Base-by-base conservation (phyloP, 2,113 vertebrate species). In the Agelaius phoeniceus region DNA sequence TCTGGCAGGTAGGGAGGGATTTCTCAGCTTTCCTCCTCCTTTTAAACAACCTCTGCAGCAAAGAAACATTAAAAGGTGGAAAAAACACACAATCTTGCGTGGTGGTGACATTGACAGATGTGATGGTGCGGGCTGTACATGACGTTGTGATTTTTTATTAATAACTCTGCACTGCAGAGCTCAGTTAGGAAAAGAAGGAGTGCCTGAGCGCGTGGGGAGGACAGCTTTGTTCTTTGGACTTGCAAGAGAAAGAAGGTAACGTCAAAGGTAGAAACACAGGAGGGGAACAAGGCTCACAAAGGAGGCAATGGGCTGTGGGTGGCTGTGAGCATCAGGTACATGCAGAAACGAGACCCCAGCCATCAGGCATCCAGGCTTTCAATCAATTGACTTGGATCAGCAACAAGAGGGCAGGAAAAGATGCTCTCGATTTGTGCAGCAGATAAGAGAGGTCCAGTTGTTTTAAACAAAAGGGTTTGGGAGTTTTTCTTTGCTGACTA, bases 161-260 rank as follows among this genome's bases (percentile, higher is more conserved):
- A 95, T 92, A 93, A 87, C 86, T 75, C 92, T 94, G 96, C 96
- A 91, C 90, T 93, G 96, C 92, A 84, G 96, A 96, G 84, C 86
- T 94, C 80, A 73, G 68, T 49, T 65, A 58, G 77, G 44, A 72
- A 72, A 57, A 81, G 76, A 33, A 84, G 76, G 69, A 86, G 55
- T 4, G 16, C 74, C 87, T 59, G 43, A 69, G 62, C 41, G 69
- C 2, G 23, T 76, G 76, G 86, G 84, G 73, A 78, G 66, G 62
- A 87, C 75, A 67, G 85, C 92, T 83, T 86, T 96, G 79, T 83
- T 90, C 90, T 86, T 55, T 35, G 94, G 82, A 52, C 83, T 80
- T 71, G 46, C 71, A 44, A 44, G 54, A 85, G 78, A 33, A 79
- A 59, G 54, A 89, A 61, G 0, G 0, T 33, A 67, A 68, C 0